Base-by-base conservation (phyloP, 2,113 vertebrate species). In the Grammomys dolichurus region DNA sequence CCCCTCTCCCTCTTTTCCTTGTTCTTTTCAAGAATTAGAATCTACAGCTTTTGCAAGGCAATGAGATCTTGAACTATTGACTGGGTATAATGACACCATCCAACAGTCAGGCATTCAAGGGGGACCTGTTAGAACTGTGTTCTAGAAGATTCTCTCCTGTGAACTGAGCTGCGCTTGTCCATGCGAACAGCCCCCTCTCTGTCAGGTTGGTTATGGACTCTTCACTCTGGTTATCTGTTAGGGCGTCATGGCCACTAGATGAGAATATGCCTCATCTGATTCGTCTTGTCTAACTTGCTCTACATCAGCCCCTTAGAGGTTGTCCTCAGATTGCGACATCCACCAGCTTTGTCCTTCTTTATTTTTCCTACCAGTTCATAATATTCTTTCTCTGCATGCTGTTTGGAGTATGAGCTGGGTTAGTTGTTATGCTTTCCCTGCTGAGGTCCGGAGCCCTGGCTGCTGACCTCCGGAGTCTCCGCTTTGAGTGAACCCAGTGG, bases 361-460 rank as follows among this genome's bases (percentile, higher is more conserved):
- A 1, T 92, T 87, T 89, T 84, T 46, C 56, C 77, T 90, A 3
- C 26, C 12, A 51, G 28, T 78, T 85, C 86, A 88, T 92, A 89
- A 89, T 84, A 43, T 73, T 67, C 85, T 91, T 40, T 81, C 77
- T 13, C 88, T 87, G 31, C 77, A 28, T 69, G 54, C 60, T 90
- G 10, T 86, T 89, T 51, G 94, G 48, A 93, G 43, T 5, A 51
- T 3, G 54, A 69, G 56, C 51, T 88, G 48, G 22, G 7, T 72
- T 90, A 36, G 40, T 96, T 87, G 75, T n/a, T 43, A 0, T 82
- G 43, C 56, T 94, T 93, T 60, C 11, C 17, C 54, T 36, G 69
- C 40, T 70, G 36, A 36, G 90, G 84, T 89, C 60, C 40, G 17
- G 73, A 88, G 51, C 12, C 80, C 95, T 72, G 51, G 24, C 22